Evolutionary conservation across 1,140 invertebrate genomes (phyloP), one percentile per base, ranked within the genome.

Genomic region (Frieseomelitta varia): DNA sequence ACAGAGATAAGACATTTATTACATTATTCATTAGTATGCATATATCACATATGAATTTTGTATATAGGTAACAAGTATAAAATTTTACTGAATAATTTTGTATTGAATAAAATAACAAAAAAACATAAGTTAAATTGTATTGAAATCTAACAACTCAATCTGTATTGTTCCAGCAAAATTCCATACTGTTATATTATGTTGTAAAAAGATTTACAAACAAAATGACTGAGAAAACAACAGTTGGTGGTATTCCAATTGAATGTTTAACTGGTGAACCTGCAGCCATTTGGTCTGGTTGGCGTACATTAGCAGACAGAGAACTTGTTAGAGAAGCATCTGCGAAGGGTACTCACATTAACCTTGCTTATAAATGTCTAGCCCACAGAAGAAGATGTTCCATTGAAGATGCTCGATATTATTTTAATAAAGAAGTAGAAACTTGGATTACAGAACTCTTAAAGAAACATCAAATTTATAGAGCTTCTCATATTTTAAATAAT

Each of bases 301-400:
- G 95, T 78, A 94, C 92, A 58, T 95, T 96, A 67, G 94, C 95
- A 55, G 94, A 95, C 39, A 92, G 96, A 89, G 96, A 97, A 92
- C 95, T 97, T 58, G 96, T 96, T 0, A 93, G 96, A 85, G 96
- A 97, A 91, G 96, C 96, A 63, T 96, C 96, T 76, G 95, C 95
- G 0, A 97, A 97, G 92, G 96, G 96, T 24, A 95, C 95, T 67
- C 96, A 96, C 88, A 95, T 97, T 72, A 92, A 95, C 55, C 90
- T 97, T 78, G 96, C 96, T 73, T 92, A 95, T 65, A 95, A 95
- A 87, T 96, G 95, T 93, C 91, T 97, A 24, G 94, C 95, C 68
- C 91, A 90, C 27, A 95, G 96, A 87, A 96, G 95, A 87, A 92
- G 93, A 78, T 95, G 95, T 94, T 94, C 92, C 76, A 91, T 95